These are phyloP conservation scores for Drosophila neutralis DNA, from an alignment of 2,888 invertebrate genomes.

Conservation along the genomic window DNA sequence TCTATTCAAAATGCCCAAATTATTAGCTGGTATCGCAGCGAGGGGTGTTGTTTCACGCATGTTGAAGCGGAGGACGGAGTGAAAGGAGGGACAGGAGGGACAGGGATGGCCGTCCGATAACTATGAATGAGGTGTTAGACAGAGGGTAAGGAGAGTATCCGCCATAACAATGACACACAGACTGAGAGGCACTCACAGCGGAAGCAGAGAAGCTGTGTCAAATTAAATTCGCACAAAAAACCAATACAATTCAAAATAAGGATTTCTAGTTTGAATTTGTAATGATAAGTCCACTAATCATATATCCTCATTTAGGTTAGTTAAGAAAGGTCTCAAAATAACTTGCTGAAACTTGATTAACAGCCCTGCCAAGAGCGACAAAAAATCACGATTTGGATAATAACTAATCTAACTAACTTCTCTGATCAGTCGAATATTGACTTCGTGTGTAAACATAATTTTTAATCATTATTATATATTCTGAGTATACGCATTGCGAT, in stretches of 20 bases:
- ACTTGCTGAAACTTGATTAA: neutral
- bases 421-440: neutral
- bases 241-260: neutral
- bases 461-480: neutral
- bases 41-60: neutral
- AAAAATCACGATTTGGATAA: neutral
- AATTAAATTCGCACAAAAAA: neutral
- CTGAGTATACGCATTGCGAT: neutral
- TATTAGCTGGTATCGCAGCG: slow-evolving; percentile 23
- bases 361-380: neutral
- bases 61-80: neutral
- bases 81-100: neutral
- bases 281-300: neutral
- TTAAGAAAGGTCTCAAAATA: neutral
- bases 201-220: neutral
- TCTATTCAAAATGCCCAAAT: slow-evolving; percentile 34
- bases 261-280: neutral
- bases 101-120: slow-evolving; percentile 5
- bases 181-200: neutral
- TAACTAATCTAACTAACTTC: neutral
- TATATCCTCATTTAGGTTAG: neutral
- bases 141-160: neutral
- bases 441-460: neutral
- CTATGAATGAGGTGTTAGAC: slow-evolving; percentile 5
- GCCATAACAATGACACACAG: neutral